Base-by-base conservation (phyloP, 2,888 invertebrate species). In the Cephalotes varians region DNA sequence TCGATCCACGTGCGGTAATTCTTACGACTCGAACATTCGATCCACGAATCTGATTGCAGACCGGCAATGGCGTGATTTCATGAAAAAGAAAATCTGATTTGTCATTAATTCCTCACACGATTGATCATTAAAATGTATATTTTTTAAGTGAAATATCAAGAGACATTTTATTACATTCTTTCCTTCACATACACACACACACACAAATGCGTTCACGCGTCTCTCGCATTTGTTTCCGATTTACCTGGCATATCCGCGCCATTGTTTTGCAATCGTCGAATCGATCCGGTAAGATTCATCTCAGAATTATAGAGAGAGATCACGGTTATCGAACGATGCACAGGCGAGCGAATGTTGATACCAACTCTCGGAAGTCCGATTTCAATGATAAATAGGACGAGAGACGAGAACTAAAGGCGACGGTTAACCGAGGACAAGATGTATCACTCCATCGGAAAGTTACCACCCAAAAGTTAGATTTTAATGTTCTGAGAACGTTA, bases 81-180 rank as follows among this genome's bases (percentile, higher is more conserved):
- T 49, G 51, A n/a, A 72, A 76, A n/a, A 12, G 25, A 60, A 83
- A 31, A 81, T 31, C 54, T 76, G 49, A 62, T 81, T 69, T 81
- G 79, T 85, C 81, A 73, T 83, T 54, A 64, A 83, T 81, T 71
- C 34, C 51, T 64, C 54, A 79, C 67, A 79, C 69, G 31, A 84
- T 84, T 71, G 65, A 82, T 64, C 74, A 85, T 85, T 81, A 81
- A 81, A 85, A 83, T 81, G 82, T 82, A 82, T 85, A 85, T 85
- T 85, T 85, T 84, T 82, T 56, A 84, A 71, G 64, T 77, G 84
- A 71, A 84, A 71, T 40, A 37, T 64, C 1, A 44, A 72, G 40
- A 54, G 40, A 54, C 37, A 40, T 51, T 77, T 85, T 56, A 83
- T 83, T 85, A 67, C 18, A 49, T 60, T 76, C 21, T 54, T 18